Conservation (phyloP, 1,140 invertebrate genomes). For the Homalodisca vitripennis region DNA sequence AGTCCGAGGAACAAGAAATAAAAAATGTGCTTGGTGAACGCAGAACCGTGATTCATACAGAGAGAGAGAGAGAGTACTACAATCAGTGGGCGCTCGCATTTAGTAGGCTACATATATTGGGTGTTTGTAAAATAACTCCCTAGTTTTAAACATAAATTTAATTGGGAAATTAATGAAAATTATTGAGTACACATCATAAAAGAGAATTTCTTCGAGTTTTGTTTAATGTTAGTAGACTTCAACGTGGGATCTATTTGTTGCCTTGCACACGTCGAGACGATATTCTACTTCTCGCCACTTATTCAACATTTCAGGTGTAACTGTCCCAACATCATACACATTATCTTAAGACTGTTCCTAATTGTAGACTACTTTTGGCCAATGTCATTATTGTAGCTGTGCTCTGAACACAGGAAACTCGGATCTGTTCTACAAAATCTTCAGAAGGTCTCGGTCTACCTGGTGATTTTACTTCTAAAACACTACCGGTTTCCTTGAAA, state of each 20-base stretch:
- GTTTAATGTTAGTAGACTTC: conserved; percentile 24
- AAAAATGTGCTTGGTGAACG: too few relatives aligned
- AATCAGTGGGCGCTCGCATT: too few relatives aligned
- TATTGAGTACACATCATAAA: conserved; percentile 1
- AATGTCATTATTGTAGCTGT: conserved; percentile 11
- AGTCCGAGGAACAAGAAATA: too few relatives aligned
- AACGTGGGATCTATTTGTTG: conserved; percentile 32
- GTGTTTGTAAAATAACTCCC: conserved; percentile 23
- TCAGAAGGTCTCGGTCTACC: conserved; percentile 8
- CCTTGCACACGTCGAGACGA: conserved; percentile 31
- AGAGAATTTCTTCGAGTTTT: conserved; percentile 24
- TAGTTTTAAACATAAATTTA: conserved; percentile 24
- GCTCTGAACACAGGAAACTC: conserved; percentile 16
- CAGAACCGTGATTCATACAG: too few relatives aligned
- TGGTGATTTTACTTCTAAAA: conserved; percentile 8
- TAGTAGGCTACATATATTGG: conserved; percentile 3
- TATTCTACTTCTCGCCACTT: conserved; percentile 30
- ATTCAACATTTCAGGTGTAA: conserved; percentile 31
- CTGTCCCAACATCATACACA: conserved; percentile 13
- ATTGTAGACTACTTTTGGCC: conserved; percentile 27
- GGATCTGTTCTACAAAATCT: conserved; percentile 17
- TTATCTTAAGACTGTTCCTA: conserved; percentile 3
- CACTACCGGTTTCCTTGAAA: conserved; percentile 14
- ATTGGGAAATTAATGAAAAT: conserved; percentile 24
- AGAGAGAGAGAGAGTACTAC: too few relatives aligned